Evolutionary conservation across 2,888 invertebrate genomes (phyloP), one percentile per base, ranked within the genome.

Genomic region (Napeogenes inachia): DNA sequence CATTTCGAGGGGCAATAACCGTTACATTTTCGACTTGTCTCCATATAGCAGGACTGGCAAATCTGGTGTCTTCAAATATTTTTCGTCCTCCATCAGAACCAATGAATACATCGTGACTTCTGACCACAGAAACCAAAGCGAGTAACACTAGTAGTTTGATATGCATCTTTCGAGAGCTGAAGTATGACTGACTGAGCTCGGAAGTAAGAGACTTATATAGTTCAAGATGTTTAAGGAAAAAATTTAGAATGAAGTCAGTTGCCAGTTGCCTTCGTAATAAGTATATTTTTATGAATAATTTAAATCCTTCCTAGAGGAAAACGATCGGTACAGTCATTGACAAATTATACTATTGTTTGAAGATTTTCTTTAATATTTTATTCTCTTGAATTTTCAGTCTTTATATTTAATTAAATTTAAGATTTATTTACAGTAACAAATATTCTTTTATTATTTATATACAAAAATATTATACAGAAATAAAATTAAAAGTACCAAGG

Each of bases 231-330:
- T 79, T 80, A 67, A 86, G 89, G 86, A 87, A 87, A 87, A 82
- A 73, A 75, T 75, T 74, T 71, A 65, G 74, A 73, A 77, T 77
- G 76, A 81, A 74, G 72, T 75, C 78, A 77, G 68, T 71, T 70
- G 72, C 73, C 73, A 76, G 74, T 79, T 76, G 77, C 68, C 70
- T 72, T 73, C 73, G 74, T 75, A 74, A 73, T 78, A 74, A 70
- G 68, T 69, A 66, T 71, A 77, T 79, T 79, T 78, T 82, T 76
- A 79, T 73, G 70, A 75, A 75, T 75, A 72, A 74, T 75, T 76
- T 68, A 75, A 76, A 71, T 72, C 73, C 79, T 83, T 85, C 86
- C 85, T 85, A 75, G 78, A 86, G 88, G 88, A 86, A 89, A 88
- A 83, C 72, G 58, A 59, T 60, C 60, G 74, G 35, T 77, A 78